Evolutionary conservation across 1,140 invertebrate genomes (phyloP), one percentile per base, ranked within the genome.

Genomic region (Bombus ignitus): DNA sequence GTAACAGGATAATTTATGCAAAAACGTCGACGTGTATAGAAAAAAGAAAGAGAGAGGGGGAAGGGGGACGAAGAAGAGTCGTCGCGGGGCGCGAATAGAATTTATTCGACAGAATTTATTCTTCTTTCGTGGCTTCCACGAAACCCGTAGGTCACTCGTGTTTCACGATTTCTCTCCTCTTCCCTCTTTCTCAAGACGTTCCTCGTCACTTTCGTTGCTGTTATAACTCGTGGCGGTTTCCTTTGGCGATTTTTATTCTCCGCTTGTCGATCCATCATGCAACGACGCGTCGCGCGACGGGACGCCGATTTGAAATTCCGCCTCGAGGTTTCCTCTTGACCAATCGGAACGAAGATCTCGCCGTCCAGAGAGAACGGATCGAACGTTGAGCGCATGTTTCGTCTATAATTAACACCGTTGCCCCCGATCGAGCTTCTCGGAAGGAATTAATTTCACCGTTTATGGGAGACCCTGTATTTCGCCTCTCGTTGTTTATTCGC

Each of bases 1-100:
- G 81, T 68, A 72, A 53, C 57, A 22, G 81, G 71, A 87, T 87
- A 87, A 87, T 87, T 87, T 87, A 87, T 87, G 86, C 83, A 76
- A 84, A 80, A 87, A 32, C 76, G 62, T 42, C 39, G 22, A 66
- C 42, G 53, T 10, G 42, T 3, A 22, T 39, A 28, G 3, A 28
- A 39, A 71, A 25, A 39, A 1, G 5, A 10, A 39, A 37, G 3
- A 25, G 4, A 22, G 25, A 12, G 57, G 6, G 18, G 13, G 0
- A 3, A 6, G n/a, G n/a, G 13, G 65, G 13, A 2, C 13, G 62
- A 32, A 18, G 65, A 8, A 28, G 28, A 39, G 47, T 2, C 1
- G 47, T 53, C 28, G 25, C 42, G 32, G 5, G 74, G 80, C n/a
- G 68, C 59, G 74, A 79, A 87, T 73, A 84, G 65, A 87, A 85